Evolutionary conservation across 2,888 invertebrate species (phyloP), one percentile per base, ranked within the genome.

Genomic region (Scrobipalpa atriplicella): DNA sequence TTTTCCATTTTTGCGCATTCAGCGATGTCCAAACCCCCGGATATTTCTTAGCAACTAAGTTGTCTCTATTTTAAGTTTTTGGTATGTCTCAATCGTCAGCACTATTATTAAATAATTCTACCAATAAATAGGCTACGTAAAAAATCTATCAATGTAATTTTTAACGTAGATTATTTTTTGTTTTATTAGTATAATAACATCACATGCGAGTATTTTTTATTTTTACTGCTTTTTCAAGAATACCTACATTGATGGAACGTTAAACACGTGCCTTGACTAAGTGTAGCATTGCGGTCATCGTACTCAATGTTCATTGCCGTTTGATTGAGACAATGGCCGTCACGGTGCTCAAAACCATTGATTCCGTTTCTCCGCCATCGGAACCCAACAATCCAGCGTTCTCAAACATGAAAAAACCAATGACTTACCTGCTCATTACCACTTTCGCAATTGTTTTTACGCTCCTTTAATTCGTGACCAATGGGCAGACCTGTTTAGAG

Each of bases 391-490:
- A 87, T 82, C 81, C 71, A 71, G 68, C 76, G 74, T 80, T 80
- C 78, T 74, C 68, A 78, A 86, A 87, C 87, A 81, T 88, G 85
- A 86, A 84, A 81, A 78, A 81, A 76, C 79, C 71, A 75, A 72
- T 78, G 81, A 79, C 80, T 81, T 80, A 76, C 78, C 72, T 67
- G 76, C 84, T 86, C 86, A 87, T 89, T 86, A 87, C 80, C 80
- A 82, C 84, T 87, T 87, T 88, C 80, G 86, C 89, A 89, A 90
- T 90, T 88, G 89, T 89, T 87, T 90, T 86, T 84, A 86, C 85
- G 86, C 83, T 79, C 81, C 73, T 84, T 84, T 82, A 83, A 81
- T 83, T 51, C 84, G 83, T 84, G 79, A 84, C 81, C 78, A 83
- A 86, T 82, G 77, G 72, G 67, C 72, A 74, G 76, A 77, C 77